Evolutionary conservation across 1,140 invertebrate species (phyloP), one percentile per base, ranked within the genome.

Genomic region (Geopemphigus sp.): DNA sequence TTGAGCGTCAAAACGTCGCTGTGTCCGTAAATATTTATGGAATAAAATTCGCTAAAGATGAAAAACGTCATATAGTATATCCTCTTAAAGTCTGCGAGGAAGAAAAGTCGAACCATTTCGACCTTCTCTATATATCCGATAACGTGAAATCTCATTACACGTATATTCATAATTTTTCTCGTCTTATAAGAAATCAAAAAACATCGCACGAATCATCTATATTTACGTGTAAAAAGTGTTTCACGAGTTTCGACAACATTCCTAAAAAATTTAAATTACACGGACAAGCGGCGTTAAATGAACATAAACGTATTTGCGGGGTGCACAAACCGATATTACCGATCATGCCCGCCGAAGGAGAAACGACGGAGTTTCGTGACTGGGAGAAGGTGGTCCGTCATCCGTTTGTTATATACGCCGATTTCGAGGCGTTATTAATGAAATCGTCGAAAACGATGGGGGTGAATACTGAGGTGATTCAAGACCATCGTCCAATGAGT

Each of bases 351-450:
- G n/a, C 11, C 24, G 39, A 80, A 63, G 26, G 56, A 1, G 12
- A 5, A 1, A 29, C 6, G 0, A 2, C 5, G 5, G 3, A 80
- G 22, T 80, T 80, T 47, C 14, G 22, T 0, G 47, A 1, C 2
- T 63, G 45, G 32, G 11, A 17, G 22, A 39, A 47, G 12, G 5
- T 17, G 24, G 0, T 19, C 15, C 3, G 53, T 8, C n/a, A 61
- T 19, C 57, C 74, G 0, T 47, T 61, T 26, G 74, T 63, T 2
- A 63, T 80, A 10, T 80, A 80, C 17, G 32, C 74, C 0, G 74
- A 80, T 24, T 80, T 80, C n/a, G 74, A 80, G 24, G 56, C 56
- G 12, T 2, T 39, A 12, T n/a, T 63, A 22, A 17, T 22, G 6
- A 32, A 8, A 1, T 10, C 17, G 2, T 11, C 0, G 19, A 32